Percentiles rank a stretch among this genome's conserved stretches.
phyloP scores from a whole-genome alignment of 2,113 vertebrate genomes.

The Labeo catla region DNA sequence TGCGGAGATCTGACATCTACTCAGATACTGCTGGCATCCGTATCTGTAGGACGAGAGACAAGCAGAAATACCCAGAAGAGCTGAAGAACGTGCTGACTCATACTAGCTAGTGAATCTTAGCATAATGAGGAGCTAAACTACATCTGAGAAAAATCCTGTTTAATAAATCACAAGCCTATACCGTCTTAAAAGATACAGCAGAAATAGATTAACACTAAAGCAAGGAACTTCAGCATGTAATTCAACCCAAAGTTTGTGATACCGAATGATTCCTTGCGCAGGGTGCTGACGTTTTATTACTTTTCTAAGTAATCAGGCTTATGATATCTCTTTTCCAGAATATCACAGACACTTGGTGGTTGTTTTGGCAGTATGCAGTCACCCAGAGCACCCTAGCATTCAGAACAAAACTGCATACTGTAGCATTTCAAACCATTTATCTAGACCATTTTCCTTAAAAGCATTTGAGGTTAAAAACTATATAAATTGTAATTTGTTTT shows the following conservation, averaged over 20 bases:
- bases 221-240: not conserved
- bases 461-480: no score
- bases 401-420: not conserved
- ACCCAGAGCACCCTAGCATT: not conserved
- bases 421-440: no score
- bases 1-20: not conserved
- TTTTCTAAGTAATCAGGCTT: not conserved
- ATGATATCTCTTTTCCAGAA: not conserved
- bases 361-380: not conserved
- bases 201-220: not conserved
- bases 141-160: not conserved
- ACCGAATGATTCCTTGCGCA: not conserved
- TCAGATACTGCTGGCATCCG: not conserved
- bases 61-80: not conserved
- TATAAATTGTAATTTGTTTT: no score
- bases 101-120: not conserved
- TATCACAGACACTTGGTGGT: not conserved
- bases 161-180: not conserved
- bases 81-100: conserved; percentile 3
- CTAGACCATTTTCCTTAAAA: no score
- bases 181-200: not conserved
- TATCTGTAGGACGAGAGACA: not conserved
- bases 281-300: not conserved
- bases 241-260: not conserved
- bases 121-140: not conserved